Conservation (phyloP, 2,888 invertebrate species). For the Ennomos quercinarius region DNA sequence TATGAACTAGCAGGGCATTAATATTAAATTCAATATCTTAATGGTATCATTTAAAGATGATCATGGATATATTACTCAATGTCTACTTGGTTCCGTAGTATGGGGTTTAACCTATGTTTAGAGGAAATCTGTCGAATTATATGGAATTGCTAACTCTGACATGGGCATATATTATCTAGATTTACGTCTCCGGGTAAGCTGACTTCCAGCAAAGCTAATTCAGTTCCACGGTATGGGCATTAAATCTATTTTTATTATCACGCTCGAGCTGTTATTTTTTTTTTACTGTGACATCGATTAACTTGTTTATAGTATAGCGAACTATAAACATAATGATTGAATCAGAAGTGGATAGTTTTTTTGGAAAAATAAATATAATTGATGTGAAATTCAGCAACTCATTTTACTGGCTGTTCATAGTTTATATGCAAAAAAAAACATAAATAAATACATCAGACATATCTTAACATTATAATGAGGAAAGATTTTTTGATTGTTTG, state of each 20-base stretch:
- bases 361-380: not conserved
- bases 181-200: constrained; percentile 28
- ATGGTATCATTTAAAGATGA: constrained; percentile 29
- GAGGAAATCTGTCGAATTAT: constrained; percentile 17
- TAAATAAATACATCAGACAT: too few relatives aligned
- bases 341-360: constrained; percentile 10
- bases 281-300: constrained; percentile 30
- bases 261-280: constrained; percentile 11
- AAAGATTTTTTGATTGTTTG: too few relatives aligned
- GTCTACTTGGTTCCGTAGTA: constrained; percentile 28
- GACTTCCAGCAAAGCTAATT: constrained; percentile 40
- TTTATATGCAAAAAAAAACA: too few relatives aligned
- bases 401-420: too few relatives aligned
- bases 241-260: constrained; percentile 6
- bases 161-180: constrained; percentile 30
- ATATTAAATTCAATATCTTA: constrained; percentile 37
- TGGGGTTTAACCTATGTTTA: constrained; percentile 20
- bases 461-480: too few relatives aligned
- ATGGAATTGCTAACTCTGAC: constrained; percentile 15
- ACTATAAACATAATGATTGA: constrained; percentile 12
- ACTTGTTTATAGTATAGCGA: constrained; percentile 11
- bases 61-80: constrained; percentile 24
- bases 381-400: too few relatives aligned
- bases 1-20: constrained; percentile 37
- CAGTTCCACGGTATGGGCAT: constrained; percentile 35